A percentile compares a stretch with the other conserved stretches of the same genome.
phyloP scores from a whole-genome alignment of 2,888 invertebrate species.

The Tromatobia lineatoria region DNA sequence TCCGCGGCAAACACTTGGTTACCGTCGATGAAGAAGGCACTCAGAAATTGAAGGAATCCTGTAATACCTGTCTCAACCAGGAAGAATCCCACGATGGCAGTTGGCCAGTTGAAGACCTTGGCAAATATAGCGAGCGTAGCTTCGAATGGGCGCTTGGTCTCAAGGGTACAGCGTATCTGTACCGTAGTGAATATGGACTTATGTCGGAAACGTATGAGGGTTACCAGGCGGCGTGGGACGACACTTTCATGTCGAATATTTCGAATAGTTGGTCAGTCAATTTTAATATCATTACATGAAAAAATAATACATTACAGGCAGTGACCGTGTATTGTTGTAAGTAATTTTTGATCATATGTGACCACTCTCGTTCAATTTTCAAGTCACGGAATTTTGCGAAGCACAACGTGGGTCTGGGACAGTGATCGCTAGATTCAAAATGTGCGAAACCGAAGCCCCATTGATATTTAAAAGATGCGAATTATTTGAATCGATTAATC shows the following conservation, averaged over 20 bases:
- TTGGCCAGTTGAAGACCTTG: constrained; percentile 50
- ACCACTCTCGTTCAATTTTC: too few relatives aligned
- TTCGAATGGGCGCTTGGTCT: constrained; percentile 78
- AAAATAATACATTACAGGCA: too few relatives aligned
- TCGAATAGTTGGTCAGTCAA: constrained; percentile 68
- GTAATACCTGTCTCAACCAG: constrained; percentile 78
- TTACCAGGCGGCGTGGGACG: not conserved
- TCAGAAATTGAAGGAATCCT: constrained; percentile 77
- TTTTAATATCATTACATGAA: too few relatives aligned
- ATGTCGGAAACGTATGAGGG: not conserved
- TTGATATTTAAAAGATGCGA: too few relatives aligned
- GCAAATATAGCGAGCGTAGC: constrained; percentile 48
- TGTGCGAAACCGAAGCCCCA: too few relatives aligned
- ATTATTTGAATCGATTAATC: too few relatives aligned
- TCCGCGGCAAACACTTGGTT: constrained; percentile 80
- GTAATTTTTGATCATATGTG: too few relatives aligned
- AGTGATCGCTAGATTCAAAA: too few relatives aligned
- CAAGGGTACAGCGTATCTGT: constrained; percentile 61
- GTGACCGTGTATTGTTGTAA: too few relatives aligned
- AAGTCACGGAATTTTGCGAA: too few relatives aligned
- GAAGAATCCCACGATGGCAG: constrained; percentile 78
- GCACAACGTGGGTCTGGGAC: too few relatives aligned
- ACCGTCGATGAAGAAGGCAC: constrained; percentile 80
- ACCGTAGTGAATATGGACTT: constrained; percentile 70
- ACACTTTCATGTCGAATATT: not conserved